Base-by-base conservation (phyloP, 2,113 vertebrate genomes). In the Percina caprodes region DNA sequence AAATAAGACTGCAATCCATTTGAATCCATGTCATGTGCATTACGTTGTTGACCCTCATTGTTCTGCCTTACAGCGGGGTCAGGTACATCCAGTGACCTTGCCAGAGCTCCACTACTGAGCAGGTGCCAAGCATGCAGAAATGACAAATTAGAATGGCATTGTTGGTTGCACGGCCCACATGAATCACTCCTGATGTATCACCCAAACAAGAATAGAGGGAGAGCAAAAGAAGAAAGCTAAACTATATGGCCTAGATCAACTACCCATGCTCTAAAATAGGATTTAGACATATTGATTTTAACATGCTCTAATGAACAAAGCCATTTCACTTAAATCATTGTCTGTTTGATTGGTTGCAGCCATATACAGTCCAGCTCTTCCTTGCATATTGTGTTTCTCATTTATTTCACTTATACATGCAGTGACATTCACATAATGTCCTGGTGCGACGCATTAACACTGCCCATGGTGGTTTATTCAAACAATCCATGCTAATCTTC, bases 341-440 rank as follows among this genome's bases (percentile, higher is more conserved):
- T 80, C 18, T 72, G 81, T 87, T 69, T 78, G 72, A 82, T 67
- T 55, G 39, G 75, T 51, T 81, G 46, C 46, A 42, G 69, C 26
- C 21, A 6, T 60, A 56, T 42, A 76, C 61, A 85, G 80, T 78
- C 70, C 35, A 13, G 46, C 55, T 80, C 62, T 42, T 63, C 59
- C 60, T 21, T 14, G 66, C 59, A 71, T 24, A 79, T 71, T 78
- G 56, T 63, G 77, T 55, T 87, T 85, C 85, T 88, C 86, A 86
- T 91, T 89, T 86, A 79, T 88, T 92, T 91, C 71, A 84, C 83
- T 87, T 87, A 88, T 86, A 82, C 84, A 90, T 89, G 80, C 92
- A 85, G 78, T 88, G 88, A 90, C 88, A 91, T 91, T 91, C 86
- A 88, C 81, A 84, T 91, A 86, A 92, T 91, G 92, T 92, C 92